Evolutionary conservation across 2,888 invertebrate species (phyloP), one percentile per base, ranked within the genome.

Genomic region (Poecilus cupreus): DNA sequence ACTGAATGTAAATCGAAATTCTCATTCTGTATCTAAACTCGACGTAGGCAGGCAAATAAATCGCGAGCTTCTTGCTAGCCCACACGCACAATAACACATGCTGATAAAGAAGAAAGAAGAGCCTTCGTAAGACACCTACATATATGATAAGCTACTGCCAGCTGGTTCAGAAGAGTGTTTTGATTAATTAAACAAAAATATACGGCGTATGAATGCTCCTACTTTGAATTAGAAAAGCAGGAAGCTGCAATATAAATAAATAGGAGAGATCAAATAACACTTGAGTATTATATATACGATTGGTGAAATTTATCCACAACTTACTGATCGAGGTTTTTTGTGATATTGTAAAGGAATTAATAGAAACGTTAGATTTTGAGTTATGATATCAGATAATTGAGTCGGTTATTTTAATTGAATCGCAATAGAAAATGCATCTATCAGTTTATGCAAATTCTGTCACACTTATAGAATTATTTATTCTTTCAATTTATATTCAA

Each of bases 371-470:
- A 22, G 60, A 24, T 60, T 60, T 13, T 60, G 26, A 60, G 32
- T 26, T 16, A 60, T 60, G 60, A 60, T 60, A 26, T 24, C 24
- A 26, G 60, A 10, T 60, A 54, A 54, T 54, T 54, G 54, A 54
- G 22, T 20, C 18, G 4, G 54, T 54, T 54, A 22, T 54, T 22
- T 54, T 54, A 54, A 54, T 54, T 54, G 54, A 54, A 22, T 54
- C 54, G 54, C 22, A 22, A n/a, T 54, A 54, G 54, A 54, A 54
- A 54, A 54, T 54, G 54, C 54, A 54, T 54, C 22, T 54, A 54
- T 54, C 54, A 54, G n/a, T 54, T 54, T 22, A 54, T 54, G 54
- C 22, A 54, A 54, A 54, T 54, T 22, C 11, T 22, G 22, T 18
- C 22, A 22, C 54, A 49, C 49, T 49, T 49, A 49, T 16, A 18